Evolutionary conservation across 2,888 invertebrate species (phyloP), one percentile per base, ranked within the genome.

Genomic region (Abscondita cerata): DNA sequence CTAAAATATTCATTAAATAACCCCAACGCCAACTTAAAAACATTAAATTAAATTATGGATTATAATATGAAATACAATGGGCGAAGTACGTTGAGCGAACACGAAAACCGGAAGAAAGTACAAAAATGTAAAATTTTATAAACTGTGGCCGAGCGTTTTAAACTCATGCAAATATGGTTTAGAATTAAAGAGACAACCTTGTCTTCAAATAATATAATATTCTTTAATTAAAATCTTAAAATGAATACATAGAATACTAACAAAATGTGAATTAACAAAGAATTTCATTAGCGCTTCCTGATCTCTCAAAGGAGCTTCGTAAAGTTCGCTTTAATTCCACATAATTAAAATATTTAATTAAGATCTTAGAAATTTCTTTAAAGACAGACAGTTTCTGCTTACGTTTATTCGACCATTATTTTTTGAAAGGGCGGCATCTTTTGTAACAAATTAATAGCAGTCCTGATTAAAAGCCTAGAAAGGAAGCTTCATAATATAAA

Each of bases 291-390:
- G 68, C 63, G 67, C 68, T 63, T 69, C 66, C 60, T 62, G 66
- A 66, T 64, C 59, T 69, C 60, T 70, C 71, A 70, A 71, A 69
- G 69, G 66, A 68, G 65, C 64, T 68, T 65, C 60, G 63, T 65
- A 65, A 68, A 68, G 67, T 67, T 67, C 62, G 68, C 61, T 65
- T 53, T 55, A 65, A 63, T 64, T 66, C 62, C 59, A 65, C 64
- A 69, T 71, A 72, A 72, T 72, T 72, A 72, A 71, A 71, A 70
- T 72, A 72, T 71, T 70, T 72, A 71, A 71, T 71, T 70, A 71
- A 68, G 67, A 66, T 66, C 68, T 68, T 64, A 54, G 65, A 67
- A 67, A 69, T 69, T 70, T 68, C 63, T 65, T 60, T 51, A 57
- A 53, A 61, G 57, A 61, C 55, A 57, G 52, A 52, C 53, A 50